Conservation (phyloP, 2,888 invertebrate species). For the Hyppa rectilinea region DNA sequence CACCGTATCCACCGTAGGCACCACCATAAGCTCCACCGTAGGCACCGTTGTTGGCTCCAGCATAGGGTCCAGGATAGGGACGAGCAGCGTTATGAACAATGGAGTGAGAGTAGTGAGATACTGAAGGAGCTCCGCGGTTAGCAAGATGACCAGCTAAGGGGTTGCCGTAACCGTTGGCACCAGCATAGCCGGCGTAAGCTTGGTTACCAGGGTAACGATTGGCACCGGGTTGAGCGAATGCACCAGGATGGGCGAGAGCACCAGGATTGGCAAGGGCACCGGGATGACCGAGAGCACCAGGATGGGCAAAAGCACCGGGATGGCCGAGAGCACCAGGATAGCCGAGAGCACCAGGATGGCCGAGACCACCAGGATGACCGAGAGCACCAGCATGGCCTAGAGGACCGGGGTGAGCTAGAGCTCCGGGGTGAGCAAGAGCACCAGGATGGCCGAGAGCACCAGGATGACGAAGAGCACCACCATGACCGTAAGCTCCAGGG, state of each 20-base stretch:
- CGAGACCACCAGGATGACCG: slow-evolving; percentile 15
- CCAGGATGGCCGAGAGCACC: slow-evolving; percentile 16
- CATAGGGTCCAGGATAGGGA: slow-evolving; percentile 61
- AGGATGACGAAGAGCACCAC: slow-evolving; percentile 22
- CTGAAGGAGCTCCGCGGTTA: slow-evolving; percentile 59
- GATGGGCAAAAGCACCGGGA: slow-evolving; percentile 7
- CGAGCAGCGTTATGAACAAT: slow-evolving; percentile 64
- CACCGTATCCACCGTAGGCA: slow-evolving; percentile 49
- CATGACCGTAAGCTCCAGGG: slow-evolving; percentile 44
- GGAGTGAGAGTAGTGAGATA: slow-evolving; percentile 66
- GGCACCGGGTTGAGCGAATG: slow-evolving; percentile 22
- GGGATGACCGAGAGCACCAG: slow-evolving; percentile 25
- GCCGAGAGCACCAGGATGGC: neutral
- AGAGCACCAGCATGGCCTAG: slow-evolving; percentile 24
- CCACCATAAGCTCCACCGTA: slow-evolving; percentile 54
- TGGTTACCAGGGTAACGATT: slow-evolving; percentile 27
- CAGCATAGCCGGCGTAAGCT: slow-evolving; percentile 39
- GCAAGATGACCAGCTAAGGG: slow-evolving; percentile 52
- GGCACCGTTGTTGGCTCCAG: slow-evolving; percentile 53
- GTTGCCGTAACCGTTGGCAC: slow-evolving; percentile 45
- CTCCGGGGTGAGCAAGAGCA: slow-evolving; percentile 18
- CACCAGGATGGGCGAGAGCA: slow-evolving; percentile 9
- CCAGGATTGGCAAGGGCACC: slow-evolving; percentile 23
- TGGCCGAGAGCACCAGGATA: slow-evolving; percentile 25
- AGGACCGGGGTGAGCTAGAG: slow-evolving; percentile 14